A percentile compares a stretch with the other conserved stretches of the same genome.
Conservation (phyloP, 2,797 vertebrate species). For the Graptemys geographica region DNA sequence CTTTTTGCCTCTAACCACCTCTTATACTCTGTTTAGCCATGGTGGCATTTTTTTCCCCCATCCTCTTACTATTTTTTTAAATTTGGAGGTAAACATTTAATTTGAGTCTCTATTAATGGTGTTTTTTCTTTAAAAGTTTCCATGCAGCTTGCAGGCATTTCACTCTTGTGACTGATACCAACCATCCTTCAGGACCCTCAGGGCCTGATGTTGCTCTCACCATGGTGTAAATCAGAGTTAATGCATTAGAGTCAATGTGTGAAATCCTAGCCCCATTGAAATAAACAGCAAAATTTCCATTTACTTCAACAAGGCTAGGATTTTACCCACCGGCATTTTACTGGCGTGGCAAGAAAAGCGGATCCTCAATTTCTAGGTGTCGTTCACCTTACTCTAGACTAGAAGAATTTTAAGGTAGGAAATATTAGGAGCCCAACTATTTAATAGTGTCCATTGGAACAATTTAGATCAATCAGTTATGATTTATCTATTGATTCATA, state of each 20-base stretch:
- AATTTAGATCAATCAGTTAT: background rate
- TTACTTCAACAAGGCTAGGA: background rate
- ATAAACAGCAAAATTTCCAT: background rate
- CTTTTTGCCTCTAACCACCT: background rate
- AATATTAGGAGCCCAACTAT: background rate
- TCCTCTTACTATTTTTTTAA: background rate
- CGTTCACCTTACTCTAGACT: background rate
- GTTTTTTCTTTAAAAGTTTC: background rate
- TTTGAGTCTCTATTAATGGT: background rate
- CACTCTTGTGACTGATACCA: background rate
- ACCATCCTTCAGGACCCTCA: background rate
- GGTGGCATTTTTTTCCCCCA: background rate
- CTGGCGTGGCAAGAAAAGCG: background rate
- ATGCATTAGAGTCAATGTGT: background rate
- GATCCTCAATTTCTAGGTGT: background rate
- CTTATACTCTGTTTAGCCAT: background rate
- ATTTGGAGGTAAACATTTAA: background rate
- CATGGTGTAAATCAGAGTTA: background rate
- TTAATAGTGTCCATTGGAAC: background rate
- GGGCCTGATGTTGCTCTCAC: background rate
- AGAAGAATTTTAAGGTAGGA: background rate
- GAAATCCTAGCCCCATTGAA: background rate
- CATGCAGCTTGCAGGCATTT: background rate
- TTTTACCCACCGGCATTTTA: background rate
- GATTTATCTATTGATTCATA: slow-evolving; percentile 1